phyloP scores from a whole-genome alignment of 2,113 vertebrate species.

The Taurulus bubalis region DNA sequence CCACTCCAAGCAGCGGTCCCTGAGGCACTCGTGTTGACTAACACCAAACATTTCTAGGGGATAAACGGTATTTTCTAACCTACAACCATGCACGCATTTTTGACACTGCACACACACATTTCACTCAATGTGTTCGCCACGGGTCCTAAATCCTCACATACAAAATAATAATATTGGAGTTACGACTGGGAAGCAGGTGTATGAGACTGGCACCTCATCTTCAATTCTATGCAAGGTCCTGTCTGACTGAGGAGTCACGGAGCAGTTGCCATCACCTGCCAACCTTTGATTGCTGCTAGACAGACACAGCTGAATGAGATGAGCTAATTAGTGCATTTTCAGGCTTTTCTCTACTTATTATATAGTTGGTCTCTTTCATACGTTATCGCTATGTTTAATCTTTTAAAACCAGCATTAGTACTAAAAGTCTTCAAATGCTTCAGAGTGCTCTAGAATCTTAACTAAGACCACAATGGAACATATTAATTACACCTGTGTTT shows the following conservation, averaged over 20 bases:
- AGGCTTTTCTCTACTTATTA: neutral
- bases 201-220: too few relatives aligned
- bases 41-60: neutral
- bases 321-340: neutral
- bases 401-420: neutral
- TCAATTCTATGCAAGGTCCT: too few relatives aligned
- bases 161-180: too few relatives aligned
- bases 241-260: neutral
- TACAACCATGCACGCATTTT: neutral
- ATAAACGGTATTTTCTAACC: neutral
- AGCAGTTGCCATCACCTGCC: too few relatives aligned
- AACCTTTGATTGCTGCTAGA: neutral
- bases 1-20: neutral
- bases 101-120: neutral
- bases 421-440: too few relatives aligned
- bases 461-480: too few relatives aligned
- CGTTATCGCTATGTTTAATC: neutral
- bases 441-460: too few relatives aligned
- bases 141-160: neutral
- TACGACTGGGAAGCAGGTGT: neutral
- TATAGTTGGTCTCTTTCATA: neutral
- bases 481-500: too few relatives aligned
- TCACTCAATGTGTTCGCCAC: neutral
- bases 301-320: neutral
- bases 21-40: too few relatives aligned